Base-by-base conservation (phyloP, 1,140 invertebrate species). In the Bursaphelenchus mucronatus region DNA sequence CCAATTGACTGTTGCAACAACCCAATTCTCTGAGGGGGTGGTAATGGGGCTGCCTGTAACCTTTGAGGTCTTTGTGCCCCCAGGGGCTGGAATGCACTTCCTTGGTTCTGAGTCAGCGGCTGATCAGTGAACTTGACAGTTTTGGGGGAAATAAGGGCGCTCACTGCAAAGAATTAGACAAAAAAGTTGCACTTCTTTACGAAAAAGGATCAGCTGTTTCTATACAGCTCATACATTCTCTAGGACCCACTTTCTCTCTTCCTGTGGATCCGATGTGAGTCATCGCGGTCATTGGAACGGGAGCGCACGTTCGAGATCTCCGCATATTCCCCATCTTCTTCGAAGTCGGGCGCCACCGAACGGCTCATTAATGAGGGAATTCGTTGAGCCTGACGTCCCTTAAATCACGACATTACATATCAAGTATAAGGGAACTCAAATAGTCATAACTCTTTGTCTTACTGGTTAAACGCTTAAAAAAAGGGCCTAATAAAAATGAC, bases 101-200 rank as follows among this genome's bases (percentile, higher is more conserved):
- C 39, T 1, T 13, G 21, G n/a, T 63, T 30, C 58, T 61, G 58
- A 39, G 49, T 50, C 15, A 50, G 58, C 15, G 53, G n/a, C 6
- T 55, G 54, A 50, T 67, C 66, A 55, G 67, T 19, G 46, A 67
- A 67, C 58, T 67, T 67, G 30, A 67, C 66, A 11, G 66, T 55
- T 59, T 67, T 67, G n/a, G 66, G 66, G n/a, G 66, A 67, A 13
- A 67, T 15, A 8, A 64, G 66, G 8, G 44, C 65, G 21, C 67
- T 70, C 52, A 70, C 66, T 67, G 49, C 51, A 67, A 61, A 41
- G 5, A 30, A 30, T 17, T 30, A 30, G 19, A 17, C 15, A 50
- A 17, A 50, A 17, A 50, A 17, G 49, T 50, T 3, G 49, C 5
- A 50, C 15, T 30, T 17, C 5, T 30, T 11, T n/a, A 47, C 11